Evolutionary conservation across 2,797 vertebrate genomes (phyloP), one percentile per base, ranked within the genome.

Genomic region (Neosilurus hyrtlii): DNA sequence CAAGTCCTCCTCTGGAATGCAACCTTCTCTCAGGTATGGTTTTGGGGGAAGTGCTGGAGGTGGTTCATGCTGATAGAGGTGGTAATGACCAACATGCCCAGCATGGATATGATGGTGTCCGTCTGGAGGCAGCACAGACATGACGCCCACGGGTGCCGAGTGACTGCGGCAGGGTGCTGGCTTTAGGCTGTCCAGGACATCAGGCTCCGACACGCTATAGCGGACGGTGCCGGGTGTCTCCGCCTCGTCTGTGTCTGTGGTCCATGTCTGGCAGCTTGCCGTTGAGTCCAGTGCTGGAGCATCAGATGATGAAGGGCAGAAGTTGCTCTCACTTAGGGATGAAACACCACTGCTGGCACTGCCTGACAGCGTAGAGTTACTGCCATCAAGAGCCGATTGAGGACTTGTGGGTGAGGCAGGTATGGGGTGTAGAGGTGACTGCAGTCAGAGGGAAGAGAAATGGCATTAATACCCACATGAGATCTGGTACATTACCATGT

Each of bases 261-360:
- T 96, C 97, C 97, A 99, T 86, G 96, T 93, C 91, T 98, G 97
- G 89, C 96, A 96, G n/a, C 97, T 96, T 85, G 97, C 94, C 4
- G 92, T 93, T 79, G 87, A 84, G 0, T 98, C 97, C 79, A 96
- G 94, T 89, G 96, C 96, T 0, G 96, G 96, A 11, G 97, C 96
- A 90, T 99, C 97, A 75, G 96, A 96, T 90, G 96, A 97, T 86
- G 97, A 96, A 86, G 97, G 97, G 79, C 96, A 95, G 79, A 98
- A 99, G 92, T 98, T 99, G 89, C 98, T 99, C 93, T 99, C 98
- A 0, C 98, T 99, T 86, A 99, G 88, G 84, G 98, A 99, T 62
- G 98, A 99, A 52, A 99, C 98, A 0, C 98, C 98, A 0, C 97
- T 99, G 95, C 98, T 99, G 92, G 98, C 98, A 6, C 98, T 99